Evolutionary conservation across 1,140 invertebrate species (phyloP), one percentile per base, ranked within the genome.

Genomic region (Agraylea sexmaculata): DNA sequence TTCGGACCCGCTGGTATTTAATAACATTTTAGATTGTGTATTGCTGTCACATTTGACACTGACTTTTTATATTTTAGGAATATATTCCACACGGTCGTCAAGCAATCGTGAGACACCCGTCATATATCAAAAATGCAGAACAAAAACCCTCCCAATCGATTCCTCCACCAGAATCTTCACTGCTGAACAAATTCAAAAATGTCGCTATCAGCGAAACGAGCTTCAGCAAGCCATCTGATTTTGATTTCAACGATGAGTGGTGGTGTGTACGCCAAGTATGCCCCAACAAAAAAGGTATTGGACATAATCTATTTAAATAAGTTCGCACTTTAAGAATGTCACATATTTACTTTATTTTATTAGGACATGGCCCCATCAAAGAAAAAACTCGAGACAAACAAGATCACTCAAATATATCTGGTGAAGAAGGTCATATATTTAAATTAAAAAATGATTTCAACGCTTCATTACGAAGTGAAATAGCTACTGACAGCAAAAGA

Each of bases 71-170:
- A 43, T 53, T 64, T n/a, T 58, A 86, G 83, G 86, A 89, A 68
- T 91, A 85, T 73, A 71, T 84, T 69, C 88, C 88, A 54, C 83
- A 83, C 70, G 88, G 88, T 54, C 75, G 86, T 60, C 77, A 81
- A 57, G 80, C 83, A 59, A 64, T 85, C 54, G 60, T 70, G 34
- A 75, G 74, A 33, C 87, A 91, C 70, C 87, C 87, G 34, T 31
- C 35, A 45, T 60, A 60, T 55, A 67, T 65, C 35, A 66, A 57
- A 37, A 53, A 47, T 43, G 53, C 59, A 45, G 56, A 60, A 13
- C 53, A 57, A 46, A 55, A 62, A 55, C 49, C 54, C 40, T 53
- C 59, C 37, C 23, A 16, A n/a, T 7, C 23, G n/a, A 44, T 51
- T 43, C 51, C 58, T 39, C 51, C 44, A 56, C 59, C 45, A 53